Percentiles rank a stretch among this genome's conserved stretches.
Evolutionary conservation across 1,140 invertebrate species (phyloP).

Genomic region (Anastatus disparis): DNA sequence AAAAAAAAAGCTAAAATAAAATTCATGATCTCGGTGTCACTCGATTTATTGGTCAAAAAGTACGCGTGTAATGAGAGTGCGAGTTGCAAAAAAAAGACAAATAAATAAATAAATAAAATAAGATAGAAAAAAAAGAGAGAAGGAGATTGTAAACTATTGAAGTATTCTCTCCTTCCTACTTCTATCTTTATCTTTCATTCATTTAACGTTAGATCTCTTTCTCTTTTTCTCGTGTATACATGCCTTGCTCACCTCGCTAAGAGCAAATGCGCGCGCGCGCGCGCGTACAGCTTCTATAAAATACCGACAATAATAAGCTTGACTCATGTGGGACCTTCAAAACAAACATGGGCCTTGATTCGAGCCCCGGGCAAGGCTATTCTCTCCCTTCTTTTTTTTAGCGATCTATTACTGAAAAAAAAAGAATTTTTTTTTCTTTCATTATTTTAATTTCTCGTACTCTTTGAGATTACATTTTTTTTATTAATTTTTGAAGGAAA

Average conservation of each 20-base stretch:
- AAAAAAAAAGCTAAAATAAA: no score
- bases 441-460: neutral
- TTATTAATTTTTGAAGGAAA: no score
- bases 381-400: conserved; percentile 24
- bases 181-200: conserved; percentile 8
- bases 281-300: conserved; percentile 42
- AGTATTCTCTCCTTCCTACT: conserved; percentile 12
- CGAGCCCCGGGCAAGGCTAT: conserved; percentile 56
- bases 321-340: conserved; percentile 58
- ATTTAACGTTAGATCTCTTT: neutral
- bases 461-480: no score
- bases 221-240: neutral
- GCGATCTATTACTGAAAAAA: no score
- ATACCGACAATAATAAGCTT: conserved; percentile 57
- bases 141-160: neutral
- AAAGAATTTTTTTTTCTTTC: no score
- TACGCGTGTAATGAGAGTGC: no score
- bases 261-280: neutral
- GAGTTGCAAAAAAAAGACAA: no score
- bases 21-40: no score
- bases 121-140: conserved; percentile 8
- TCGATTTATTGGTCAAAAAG: no score
- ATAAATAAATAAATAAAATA: neutral
- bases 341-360: conserved; percentile 56
- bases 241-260: conserved; percentile 24